Percentiles rank a stretch among this genome's conserved stretches.
Evolutionary conservation across 2,113 vertebrate species (phyloP).

Genomic region (Tetrax tetrax): DNA sequence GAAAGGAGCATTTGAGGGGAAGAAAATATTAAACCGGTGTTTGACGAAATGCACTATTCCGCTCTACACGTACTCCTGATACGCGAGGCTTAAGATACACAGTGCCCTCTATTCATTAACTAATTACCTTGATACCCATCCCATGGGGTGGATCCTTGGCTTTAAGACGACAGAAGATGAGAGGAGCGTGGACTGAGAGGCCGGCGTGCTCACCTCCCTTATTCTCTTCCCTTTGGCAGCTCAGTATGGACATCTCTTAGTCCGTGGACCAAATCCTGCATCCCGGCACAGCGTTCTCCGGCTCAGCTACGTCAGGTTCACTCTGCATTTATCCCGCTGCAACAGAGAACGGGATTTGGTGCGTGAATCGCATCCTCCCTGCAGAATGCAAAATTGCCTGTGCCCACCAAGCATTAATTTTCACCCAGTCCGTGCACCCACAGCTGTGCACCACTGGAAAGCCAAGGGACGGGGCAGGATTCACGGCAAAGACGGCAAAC

Average conservation of each 20-base stretch:
- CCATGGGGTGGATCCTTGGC: accelerated
- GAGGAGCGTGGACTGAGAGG: background rate
- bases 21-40: background rate
- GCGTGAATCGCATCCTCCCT: accelerated
- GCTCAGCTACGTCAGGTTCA: background rate
- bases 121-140: background rate
- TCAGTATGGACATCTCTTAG: background rate
- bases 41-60: background rate
- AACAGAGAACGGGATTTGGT: background rate
- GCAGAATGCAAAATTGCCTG: background rate
- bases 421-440: background rate
- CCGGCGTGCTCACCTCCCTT: background rate
- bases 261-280: accelerated
- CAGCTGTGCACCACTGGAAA: background rate
- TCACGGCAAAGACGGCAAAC: background rate
- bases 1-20: constrained; percentile 13
- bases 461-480: background rate
- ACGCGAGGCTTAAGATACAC: accelerated
- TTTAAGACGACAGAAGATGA: background rate
- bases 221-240: background rate
- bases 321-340: background rate
- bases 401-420: background rate
- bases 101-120: background rate
- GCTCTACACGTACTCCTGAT: background rate
- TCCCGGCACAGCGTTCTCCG: accelerated